Percentiles rank a stretch among this genome's conserved stretches.
Conservation (phyloP, 2,888 invertebrate genomes). For the Tanypteryx hageni region DNA sequence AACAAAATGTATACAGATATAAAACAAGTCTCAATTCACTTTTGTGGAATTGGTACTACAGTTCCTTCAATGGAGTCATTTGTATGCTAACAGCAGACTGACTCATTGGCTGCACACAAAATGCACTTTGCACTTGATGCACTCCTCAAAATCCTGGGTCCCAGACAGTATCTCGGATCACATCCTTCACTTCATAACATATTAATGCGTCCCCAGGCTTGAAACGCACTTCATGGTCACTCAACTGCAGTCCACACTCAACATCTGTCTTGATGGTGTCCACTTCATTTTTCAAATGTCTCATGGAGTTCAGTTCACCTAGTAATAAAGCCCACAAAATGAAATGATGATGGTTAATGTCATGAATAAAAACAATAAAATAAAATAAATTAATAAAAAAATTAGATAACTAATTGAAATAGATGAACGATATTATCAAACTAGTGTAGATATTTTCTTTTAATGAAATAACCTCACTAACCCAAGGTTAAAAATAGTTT, state of each 20-base stretch:
- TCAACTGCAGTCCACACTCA: constrained; percentile 92
- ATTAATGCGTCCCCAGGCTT: constrained; percentile 86
- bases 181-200: constrained; percentile 84
- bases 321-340: constrained; percentile 65
- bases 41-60: not conserved
- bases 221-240: constrained; percentile 80
- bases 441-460: no score
- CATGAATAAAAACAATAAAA: constrained; percentile 65
- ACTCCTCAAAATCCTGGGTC: constrained; percentile 86
- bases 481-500: no score
- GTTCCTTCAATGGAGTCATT: not conserved
- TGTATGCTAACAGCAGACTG: not conserved
- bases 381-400: not conserved
- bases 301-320: constrained; percentile 88
- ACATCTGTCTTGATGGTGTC: constrained; percentile 87
- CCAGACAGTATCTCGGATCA: constrained; percentile 85
- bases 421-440: no score
- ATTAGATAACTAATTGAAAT: not conserved
- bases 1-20: not conserved
- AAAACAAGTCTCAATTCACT: not conserved
- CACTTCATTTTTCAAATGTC: constrained; percentile 93
- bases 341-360: no score
- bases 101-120: constrained; percentile 68
- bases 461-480: no score
- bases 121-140: not conserved